Conservation (phyloP, 2,888 invertebrate species). For the Plemyria rubiginata region DNA sequence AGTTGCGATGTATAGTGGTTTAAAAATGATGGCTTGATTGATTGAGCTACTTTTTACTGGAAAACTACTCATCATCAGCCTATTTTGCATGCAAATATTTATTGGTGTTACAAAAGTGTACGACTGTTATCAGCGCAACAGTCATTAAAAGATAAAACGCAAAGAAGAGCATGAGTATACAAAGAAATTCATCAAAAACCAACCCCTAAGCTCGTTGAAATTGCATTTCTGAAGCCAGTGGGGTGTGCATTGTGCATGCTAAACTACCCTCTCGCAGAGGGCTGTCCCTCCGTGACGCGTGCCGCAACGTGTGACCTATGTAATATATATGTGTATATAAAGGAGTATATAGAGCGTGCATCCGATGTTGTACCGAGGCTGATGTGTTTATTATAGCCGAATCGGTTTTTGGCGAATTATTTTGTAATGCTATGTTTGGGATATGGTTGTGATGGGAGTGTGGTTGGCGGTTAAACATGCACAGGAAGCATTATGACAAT, state of each 20-base stretch:
- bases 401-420: slow-evolving; percentile 23
- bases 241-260: slow-evolving; percentile 52
- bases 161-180: neutral
- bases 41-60: too few species aligned
- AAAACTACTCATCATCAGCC: too few species aligned
- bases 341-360: slow-evolving; percentile 53
- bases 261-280: slow-evolving; percentile 51
- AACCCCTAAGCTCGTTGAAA: slow-evolving; percentile 24
- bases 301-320: slow-evolving; percentile 55
- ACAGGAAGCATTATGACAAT: too few species aligned
- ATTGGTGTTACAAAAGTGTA: too few species aligned
- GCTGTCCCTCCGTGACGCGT: slow-evolving; percentile 44
- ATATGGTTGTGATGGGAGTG: neutral
- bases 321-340: slow-evolving; percentile 14
- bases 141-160: neutral
- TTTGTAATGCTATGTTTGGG: slow-evolving; percentile 12
- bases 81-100: too few species aligned
- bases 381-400: slow-evolving; percentile 62
- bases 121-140: neutral
- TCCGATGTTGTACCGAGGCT: slow-evolving; percentile 51
- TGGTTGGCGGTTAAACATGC: too few species aligned
- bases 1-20: too few species aligned
- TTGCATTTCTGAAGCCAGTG: slow-evolving; percentile 42
- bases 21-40: too few species aligned
- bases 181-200: slow-evolving; percentile 7